phyloP scores from a whole-genome alignment of 92 coral and sea anemone species.

The Muricea muricata region DNA sequence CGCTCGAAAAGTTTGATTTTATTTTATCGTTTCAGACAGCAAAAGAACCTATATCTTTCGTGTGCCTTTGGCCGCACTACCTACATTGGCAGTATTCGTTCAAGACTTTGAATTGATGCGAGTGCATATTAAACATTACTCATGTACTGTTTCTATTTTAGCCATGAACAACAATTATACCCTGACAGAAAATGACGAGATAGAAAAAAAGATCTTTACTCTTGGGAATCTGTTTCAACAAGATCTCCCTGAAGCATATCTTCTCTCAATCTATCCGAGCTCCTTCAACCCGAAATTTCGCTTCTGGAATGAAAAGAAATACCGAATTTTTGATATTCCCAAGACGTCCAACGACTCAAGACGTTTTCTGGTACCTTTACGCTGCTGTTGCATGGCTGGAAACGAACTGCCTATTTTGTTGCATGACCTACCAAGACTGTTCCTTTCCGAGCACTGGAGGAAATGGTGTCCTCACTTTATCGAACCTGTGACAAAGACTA shows the following conservation, averaged over 20 bases:
- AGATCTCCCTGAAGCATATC: conserved; percentile 70
- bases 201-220: no score
- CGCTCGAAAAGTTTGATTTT: no score
- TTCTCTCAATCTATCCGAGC: conserved; percentile 71
- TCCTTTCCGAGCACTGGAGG: conserved; percentile 71
- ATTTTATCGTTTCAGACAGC: no score
- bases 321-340: conserved; percentile 70
- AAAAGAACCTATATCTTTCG: no score
- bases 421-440: conserved; percentile 68
- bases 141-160: no score
- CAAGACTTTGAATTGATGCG: no score
- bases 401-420: conserved; percentile 73
- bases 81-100: no score
- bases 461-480: conserved; percentile 76
- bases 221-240: conserved; percentile 70
- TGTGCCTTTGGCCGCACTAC: no score
- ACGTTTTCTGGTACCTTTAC: conserved; percentile 66
- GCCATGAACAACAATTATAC: neutral
- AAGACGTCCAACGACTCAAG: conserved; percentile 60
- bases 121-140: no score
- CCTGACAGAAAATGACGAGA: no score
- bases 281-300: conserved; percentile 71
- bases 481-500: conserved; percentile 62
- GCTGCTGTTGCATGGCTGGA: conserved; percentile 74
- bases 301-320: conserved; percentile 70